phyloP scores from a whole-genome alignment of 2,797 vertebrate species.

The Lates japonicus region DNA sequence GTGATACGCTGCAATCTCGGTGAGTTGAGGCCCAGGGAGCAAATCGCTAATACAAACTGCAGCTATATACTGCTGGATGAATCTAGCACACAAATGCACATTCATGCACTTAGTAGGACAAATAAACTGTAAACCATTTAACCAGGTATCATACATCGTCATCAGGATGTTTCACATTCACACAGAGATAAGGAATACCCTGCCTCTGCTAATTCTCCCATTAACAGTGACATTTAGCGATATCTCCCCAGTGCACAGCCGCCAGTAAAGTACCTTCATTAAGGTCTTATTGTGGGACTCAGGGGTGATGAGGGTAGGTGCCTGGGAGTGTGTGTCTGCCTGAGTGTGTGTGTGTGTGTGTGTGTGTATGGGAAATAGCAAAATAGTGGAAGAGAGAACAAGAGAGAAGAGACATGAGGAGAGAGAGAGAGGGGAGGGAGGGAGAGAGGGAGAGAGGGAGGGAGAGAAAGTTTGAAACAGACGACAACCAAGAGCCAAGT shows the following conservation, averaged over 20 bases:
- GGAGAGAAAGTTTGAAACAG: conserved; percentile 23
- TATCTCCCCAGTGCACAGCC: conserved; percentile 69
- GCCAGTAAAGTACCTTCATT: conserved; percentile 82
- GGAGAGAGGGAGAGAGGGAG: conserved; percentile 16
- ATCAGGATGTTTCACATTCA: conserved; percentile 58
- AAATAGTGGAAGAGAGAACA: not conserved
- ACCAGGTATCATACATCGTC: conserved; percentile 46
- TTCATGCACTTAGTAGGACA: conserved; percentile 11
- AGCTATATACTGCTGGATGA: conserved; percentile 29
- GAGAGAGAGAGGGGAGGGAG: not conserved
- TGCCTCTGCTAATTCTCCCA: conserved; percentile 71
- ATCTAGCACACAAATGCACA: conserved; percentile 16
- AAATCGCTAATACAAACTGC: too few species aligned
- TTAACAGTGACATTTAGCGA: conserved; percentile 82
- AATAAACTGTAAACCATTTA: conserved; percentile 53
- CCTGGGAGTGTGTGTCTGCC: conserved; percentile 37
- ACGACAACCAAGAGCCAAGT: conserved; percentile 43
- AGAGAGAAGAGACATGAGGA: not conserved
- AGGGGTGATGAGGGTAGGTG: conserved; percentile 58
- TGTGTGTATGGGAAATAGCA: not conserved
- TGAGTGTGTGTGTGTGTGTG: conserved; percentile 11
- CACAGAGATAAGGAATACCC: conserved; percentile 52
- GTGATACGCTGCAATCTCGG: conserved; percentile 77
- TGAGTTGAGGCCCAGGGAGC: too few species aligned
- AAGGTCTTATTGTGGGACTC: conserved; percentile 76